Percentiles rank a stretch among this genome's conserved stretches.
Evolutionary conservation across 2,888 invertebrate species (phyloP).

Genomic region (Latrodectus hesperus): DNA sequence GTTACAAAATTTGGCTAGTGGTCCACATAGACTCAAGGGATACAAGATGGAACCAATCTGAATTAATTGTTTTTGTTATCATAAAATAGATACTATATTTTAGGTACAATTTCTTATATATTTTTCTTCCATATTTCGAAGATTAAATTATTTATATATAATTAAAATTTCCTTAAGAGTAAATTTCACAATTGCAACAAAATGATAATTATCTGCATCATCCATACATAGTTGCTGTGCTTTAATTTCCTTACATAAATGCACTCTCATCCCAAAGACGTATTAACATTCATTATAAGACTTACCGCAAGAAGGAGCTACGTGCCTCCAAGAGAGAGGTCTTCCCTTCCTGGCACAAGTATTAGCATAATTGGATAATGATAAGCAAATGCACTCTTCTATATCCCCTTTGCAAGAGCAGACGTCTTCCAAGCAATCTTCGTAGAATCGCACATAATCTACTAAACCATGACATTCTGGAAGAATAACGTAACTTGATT

Average conservation of each 20-base stretch:
- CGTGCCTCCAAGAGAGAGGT: constrained; percentile 83
- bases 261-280: background rate
- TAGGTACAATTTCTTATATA: too few species aligned
- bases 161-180: too few species aligned
- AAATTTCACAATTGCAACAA: too few species aligned
- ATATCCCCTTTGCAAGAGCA: constrained; percentile 82
- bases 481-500: constrained; percentile 70
- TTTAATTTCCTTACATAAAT: background rate
- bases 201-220: too few species aligned
- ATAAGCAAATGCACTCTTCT: constrained; percentile 84
- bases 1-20: too few species aligned
- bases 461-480: constrained; percentile 88
- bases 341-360: constrained; percentile 85
- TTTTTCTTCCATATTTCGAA: background rate
- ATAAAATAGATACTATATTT: too few species aligned
- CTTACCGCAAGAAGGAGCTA: constrained; percentile 82
- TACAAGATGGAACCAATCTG: too few species aligned
- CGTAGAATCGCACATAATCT: constrained; percentile 85
- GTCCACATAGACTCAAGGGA: too few species aligned
- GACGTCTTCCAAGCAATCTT: constrained; percentile 89
- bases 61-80: too few species aligned
- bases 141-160: too few species aligned
- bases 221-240: too few species aligned
- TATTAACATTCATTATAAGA: background rate
- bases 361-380: constrained; percentile 86